These are phyloP conservation scores for Epinotia brunnichana DNA, from an alignment of 2,888 invertebrate species.

Conservation along the genomic window DNA sequence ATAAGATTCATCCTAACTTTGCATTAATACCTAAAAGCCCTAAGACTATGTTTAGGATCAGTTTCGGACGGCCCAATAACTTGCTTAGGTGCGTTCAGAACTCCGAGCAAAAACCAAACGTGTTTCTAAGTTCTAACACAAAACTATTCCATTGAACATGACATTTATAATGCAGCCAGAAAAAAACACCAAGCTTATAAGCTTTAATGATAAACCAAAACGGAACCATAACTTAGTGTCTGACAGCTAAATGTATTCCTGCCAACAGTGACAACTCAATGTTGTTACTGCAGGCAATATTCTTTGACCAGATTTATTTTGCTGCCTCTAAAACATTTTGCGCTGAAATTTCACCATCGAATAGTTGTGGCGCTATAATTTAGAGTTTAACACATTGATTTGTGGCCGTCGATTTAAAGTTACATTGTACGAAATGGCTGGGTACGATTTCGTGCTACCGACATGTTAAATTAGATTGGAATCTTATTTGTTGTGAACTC, in stretches of 20 bases:
- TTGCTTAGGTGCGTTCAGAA: slow-evolving; percentile 4
- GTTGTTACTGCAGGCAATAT: slow-evolving; percentile 44
- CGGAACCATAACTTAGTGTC: slow-evolving; percentile 44
- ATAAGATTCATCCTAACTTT: no score
- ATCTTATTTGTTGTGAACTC: not conserved
- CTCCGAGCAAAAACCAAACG: slow-evolving; percentile 27
- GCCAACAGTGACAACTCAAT: slow-evolving; percentile 54
- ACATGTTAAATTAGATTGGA: not conserved
- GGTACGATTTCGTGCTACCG: not conserved
- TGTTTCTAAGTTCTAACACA: not conserved
- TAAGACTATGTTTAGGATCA: no score
- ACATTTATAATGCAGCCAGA: not conserved
- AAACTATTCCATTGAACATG: not conserved
- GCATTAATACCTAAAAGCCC: no score
- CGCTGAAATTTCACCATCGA: slow-evolving; percentile 22
- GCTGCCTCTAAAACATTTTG: slow-evolving; percentile 24
- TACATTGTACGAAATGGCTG: slow-evolving; percentile 10
- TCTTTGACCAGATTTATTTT: slow-evolving; percentile 45
- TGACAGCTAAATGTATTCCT: slow-evolving; percentile 51
- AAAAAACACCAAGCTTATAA: slow-evolving; percentile 8
- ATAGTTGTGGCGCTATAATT: slow-evolving; percentile 8
- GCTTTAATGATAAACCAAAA: not conserved
- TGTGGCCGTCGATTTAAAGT: slow-evolving; percentile 14
- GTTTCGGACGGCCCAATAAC: not conserved
- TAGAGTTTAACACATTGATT: slow-evolving; percentile 8